Evolutionary conservation across 2,888 invertebrate species (phyloP).

Genomic region (Synanthedon andrenaeformis): DNA sequence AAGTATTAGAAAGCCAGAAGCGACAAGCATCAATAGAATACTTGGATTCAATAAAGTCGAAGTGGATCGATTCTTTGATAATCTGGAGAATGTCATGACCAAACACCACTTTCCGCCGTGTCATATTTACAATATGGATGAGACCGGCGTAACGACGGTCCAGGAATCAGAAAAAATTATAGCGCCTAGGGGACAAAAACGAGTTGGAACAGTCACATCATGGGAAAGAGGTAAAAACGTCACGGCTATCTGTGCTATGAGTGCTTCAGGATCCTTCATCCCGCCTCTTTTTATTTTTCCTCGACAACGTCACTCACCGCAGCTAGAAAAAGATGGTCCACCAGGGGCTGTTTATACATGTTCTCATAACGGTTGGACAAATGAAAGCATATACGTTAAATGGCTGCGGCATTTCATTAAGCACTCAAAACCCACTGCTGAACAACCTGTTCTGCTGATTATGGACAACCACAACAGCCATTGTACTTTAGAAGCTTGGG

Average conservation of each 20-base stretch:
- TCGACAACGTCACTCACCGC: constrained; percentile 8
- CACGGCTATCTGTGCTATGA: constrained; percentile 11
- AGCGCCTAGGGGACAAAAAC: constrained; percentile 8
- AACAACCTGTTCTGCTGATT: constrained; percentile 3
- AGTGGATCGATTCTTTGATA: constrained; percentile 9
- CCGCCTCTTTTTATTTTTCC: constrained; percentile 10
- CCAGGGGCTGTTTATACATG: constrained; percentile 9
- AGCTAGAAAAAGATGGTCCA: constrained; percentile 5
- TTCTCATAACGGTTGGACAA: constrained; percentile 9
- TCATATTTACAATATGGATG: constrained; percentile 8
- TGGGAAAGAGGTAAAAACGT: constrained; percentile 12
- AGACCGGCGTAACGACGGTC: constrained; percentile 11
- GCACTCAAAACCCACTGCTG: constrained; percentile 5
- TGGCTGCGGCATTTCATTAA: constrained; percentile 2
- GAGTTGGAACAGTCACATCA: constrained; percentile 5
- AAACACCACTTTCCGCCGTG: constrained; percentile 3
- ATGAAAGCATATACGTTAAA: constrained; percentile 3
- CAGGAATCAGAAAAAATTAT: constrained; percentile 9
- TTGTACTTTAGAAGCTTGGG: constrained; percentile 4
- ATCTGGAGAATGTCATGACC: constrained; percentile 7
- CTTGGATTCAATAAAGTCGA: constrained; percentile 10
- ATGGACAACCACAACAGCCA: constrained; percentile 7
- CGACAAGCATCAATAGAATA: constrained; percentile 9
- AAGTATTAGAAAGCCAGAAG: constrained; percentile 14
- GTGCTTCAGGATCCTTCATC: constrained; percentile 10